These are phyloP conservation scores for Phoxinus dragarum DNA, from an alignment of 2,797 vertebrate species.

Conservation along the genomic window DNA sequence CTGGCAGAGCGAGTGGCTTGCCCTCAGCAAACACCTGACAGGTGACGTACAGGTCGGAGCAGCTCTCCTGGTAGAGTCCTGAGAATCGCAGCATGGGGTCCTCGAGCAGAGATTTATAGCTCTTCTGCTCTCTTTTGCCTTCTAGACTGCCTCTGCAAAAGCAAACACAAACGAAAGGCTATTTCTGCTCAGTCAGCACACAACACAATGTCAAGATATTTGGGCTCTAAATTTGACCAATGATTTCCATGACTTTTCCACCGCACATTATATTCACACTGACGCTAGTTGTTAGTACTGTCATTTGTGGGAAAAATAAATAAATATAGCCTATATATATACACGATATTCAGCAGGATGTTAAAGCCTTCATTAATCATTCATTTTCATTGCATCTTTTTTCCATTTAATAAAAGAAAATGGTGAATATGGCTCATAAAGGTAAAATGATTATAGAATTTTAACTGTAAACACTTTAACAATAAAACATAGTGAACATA, in stretches of 20 bases:
- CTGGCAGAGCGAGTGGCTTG: constrained; percentile 93
- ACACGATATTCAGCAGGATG: too few relatives aligned
- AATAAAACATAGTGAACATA: too few relatives aligned
- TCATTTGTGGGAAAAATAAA: neutral
- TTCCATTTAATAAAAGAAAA: neutral
- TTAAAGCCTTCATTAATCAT: too few relatives aligned
- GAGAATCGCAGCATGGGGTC: constrained; percentile 98
- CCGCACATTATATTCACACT: neutral
- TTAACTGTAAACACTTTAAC: neutral
- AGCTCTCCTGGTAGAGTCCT: constrained; percentile 94
- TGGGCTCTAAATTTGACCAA: neutral
- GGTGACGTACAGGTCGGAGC: constrained; percentile 97
- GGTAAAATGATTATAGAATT: neutral
- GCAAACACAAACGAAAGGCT: neutral
- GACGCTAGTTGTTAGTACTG: neutral
- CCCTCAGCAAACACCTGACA: constrained; percentile 98
- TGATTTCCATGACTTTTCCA: neutral
- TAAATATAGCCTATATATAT: fast-evolving
- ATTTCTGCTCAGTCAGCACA: neutral
- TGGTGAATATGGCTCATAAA: neutral
- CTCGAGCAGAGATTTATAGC: constrained; percentile 93
- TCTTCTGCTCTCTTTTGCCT: constrained; percentile 95
- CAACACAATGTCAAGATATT: neutral
- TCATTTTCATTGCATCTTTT: neutral
- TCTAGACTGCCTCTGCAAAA: constrained; percentile 91